Evolutionary conservation across 2,797 vertebrate genomes (phyloP).

Genomic region (Gambelia wislizenii): DNA sequence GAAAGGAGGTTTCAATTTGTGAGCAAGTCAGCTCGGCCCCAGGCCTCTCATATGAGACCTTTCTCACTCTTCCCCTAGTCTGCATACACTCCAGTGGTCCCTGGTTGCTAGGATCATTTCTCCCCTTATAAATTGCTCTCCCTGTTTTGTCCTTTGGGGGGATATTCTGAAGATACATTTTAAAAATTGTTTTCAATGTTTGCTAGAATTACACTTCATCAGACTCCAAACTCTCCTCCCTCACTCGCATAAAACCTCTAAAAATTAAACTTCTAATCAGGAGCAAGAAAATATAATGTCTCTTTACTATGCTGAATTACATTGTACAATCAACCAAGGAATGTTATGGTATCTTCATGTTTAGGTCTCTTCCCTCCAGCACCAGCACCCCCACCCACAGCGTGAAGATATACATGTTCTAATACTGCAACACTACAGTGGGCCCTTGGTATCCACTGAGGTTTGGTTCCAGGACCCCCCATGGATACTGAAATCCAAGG

Average conservation of each 20-base stretch:
- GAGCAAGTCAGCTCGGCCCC: conserved; percentile 7
- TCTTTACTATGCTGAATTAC: not conserved
- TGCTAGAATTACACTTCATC: not conserved
- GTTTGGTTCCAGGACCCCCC: no score
- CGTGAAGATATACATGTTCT: not conserved
- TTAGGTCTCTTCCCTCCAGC: no score
- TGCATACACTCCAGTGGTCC: not conserved
- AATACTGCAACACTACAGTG: no score
- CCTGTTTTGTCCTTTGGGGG: not conserved
- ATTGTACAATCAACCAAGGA: not conserved
- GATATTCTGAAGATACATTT: not conserved
- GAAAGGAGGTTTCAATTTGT: conserved; percentile 32
- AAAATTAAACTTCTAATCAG: not conserved
- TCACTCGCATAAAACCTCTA: not conserved
- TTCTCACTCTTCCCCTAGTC: not conserved
- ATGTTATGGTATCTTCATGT: no score
- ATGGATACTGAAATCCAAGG: no score
- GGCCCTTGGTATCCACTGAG: no score
- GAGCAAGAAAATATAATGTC: not conserved
- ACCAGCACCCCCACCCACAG: not conserved
- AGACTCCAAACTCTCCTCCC: not conserved
- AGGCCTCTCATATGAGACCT: not conserved
- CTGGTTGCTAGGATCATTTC: not conserved
- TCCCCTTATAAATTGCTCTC: not conserved
- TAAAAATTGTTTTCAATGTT: not conserved